Base-by-base conservation (phyloP, 2,797 vertebrate species). In the Netta rufina region DNA sequence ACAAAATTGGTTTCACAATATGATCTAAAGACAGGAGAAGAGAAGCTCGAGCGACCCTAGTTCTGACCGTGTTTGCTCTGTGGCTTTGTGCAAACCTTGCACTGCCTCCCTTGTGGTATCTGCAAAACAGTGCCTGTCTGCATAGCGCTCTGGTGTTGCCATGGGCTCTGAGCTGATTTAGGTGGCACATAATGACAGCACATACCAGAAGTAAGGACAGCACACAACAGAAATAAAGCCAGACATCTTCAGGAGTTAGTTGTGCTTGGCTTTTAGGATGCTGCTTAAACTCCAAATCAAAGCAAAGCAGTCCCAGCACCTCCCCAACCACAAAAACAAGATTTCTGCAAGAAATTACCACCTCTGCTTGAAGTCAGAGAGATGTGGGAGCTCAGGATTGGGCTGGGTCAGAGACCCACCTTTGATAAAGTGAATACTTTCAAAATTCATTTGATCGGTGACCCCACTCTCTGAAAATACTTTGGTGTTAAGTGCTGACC, bases 251-350 rank as follows among this genome's bases (percentile, higher is more conserved):
- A 43, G 19, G 62, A 43, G 13, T 13, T 30, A 32, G 12, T 14
- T 28, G 9, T 14, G 27, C 19, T 30, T 19, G 13, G 39, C 39
- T 43, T 41, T 65, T 65, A 28, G 39, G 39, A 65, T 65, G 62
- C 38, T 41, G 38, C 38, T 64, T 28, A 69, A 79, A 56, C 11
- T 71, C 70, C 25, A 38, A 22, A 73, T 3, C 62, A 13, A 74
- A 76, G 27, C 6, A 28, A 47, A 67, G 38, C 18, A 91, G 38
- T 18, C 6, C 22, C 57, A 53, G 2, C 1, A 0, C 1, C 4
- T 2, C 9, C 17, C 4, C 14, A 57, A 22, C 1, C 5, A 13
- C 49, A 71, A 56, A 56, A 57, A 11, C 24, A 87, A 73, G 85
- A 78, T 1, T 3, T 4, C 39, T 49, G 33, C 14, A 43, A 79